Base-by-base conservation (phyloP, 2,888 invertebrate genomes). In the Achlya flavicornis region DNA sequence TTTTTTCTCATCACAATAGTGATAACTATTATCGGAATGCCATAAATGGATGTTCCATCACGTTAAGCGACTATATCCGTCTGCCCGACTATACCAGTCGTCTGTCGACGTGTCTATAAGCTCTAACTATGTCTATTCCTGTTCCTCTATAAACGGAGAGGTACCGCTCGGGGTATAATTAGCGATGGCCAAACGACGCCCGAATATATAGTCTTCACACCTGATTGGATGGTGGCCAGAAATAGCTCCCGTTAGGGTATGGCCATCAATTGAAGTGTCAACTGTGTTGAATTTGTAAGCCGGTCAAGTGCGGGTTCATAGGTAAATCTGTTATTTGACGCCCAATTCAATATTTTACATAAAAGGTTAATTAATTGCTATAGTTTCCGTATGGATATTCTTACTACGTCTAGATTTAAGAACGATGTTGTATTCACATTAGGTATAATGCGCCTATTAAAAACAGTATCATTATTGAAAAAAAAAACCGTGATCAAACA, bases 211-310 rank as follows among this genome's bases (percentile, higher is more conserved):
- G 76, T 75, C 84, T 87, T 89, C 84, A 86, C 90, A 91, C 91
- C 90, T 90, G 90, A 90, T 91, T 92, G 92, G 92, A 88, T 71
- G 72, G 63, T 72, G 69, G 92, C 92, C 92, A 91, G 89, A 76
- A 78, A 81, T 80, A 79, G 78, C 77, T 77, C 79, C 80, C 74
- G 80, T 84, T 86, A 85, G 8, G 16, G 19, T 53, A 53, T 53
- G 16, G 53, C 19, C 53, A 53, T 19, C 53, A 19, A 53, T 53
- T 53, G 7, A 19, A 53, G 16, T 53, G 46, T 46, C 46, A n/a
- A 46, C 6, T 5, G 46, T n/a, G n/a, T 1, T 46, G 53, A 10
- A 53, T 19, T 19, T 53, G 53, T 19, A 19, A 53, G 10, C 53
- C 53, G 53, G 53, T 53, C 53, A 53, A 53, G 53, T 53, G 53